Evolutionary conservation across 2,797 vertebrate species (phyloP).

Genomic region (Euphonia xanthogaster): DNA sequence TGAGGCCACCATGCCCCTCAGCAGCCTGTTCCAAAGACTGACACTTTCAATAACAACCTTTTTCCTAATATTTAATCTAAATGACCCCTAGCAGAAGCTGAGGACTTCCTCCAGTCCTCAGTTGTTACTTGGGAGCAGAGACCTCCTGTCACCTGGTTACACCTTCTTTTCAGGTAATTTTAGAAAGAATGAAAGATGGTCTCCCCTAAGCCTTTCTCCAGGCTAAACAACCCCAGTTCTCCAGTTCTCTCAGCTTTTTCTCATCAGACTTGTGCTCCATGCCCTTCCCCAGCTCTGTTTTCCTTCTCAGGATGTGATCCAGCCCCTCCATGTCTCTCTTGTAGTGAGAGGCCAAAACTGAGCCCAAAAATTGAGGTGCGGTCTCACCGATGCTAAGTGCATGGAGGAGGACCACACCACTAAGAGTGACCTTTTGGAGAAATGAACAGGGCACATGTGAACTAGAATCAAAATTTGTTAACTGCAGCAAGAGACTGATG

Average conservation of each 20-base stretch:
- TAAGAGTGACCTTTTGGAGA: not conserved
- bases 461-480: rapidly evolving
- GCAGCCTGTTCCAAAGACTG: rapidly evolving
- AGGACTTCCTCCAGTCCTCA: rapidly evolving
- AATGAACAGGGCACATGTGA: rapidly evolving
- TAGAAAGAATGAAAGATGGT: not conserved
- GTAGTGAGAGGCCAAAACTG: not conserved
- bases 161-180: rapidly evolving
- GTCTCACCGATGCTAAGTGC: not conserved
- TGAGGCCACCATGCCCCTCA: rapidly evolving
- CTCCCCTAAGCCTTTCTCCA: not conserved
- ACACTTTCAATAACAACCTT: rapidly evolving
- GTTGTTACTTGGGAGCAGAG: not conserved
- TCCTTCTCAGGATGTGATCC: not conserved
- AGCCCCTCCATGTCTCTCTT: rapidly evolving
- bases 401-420: not conserved
- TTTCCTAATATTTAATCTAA: not conserved
- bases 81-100: rapidly evolving
- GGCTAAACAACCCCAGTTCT: rapidly evolving
- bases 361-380: rapidly evolving
- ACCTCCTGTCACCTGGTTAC: rapidly evolving
- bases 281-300: too few species aligned
- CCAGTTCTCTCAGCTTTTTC: not conserved
- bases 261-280: not conserved
- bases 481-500: not conserved